Evolutionary conservation across 1,140 invertebrate species (phyloP), one percentile per base, ranked within the genome.

Genomic region (Macrobrachium nipponense): DNA sequence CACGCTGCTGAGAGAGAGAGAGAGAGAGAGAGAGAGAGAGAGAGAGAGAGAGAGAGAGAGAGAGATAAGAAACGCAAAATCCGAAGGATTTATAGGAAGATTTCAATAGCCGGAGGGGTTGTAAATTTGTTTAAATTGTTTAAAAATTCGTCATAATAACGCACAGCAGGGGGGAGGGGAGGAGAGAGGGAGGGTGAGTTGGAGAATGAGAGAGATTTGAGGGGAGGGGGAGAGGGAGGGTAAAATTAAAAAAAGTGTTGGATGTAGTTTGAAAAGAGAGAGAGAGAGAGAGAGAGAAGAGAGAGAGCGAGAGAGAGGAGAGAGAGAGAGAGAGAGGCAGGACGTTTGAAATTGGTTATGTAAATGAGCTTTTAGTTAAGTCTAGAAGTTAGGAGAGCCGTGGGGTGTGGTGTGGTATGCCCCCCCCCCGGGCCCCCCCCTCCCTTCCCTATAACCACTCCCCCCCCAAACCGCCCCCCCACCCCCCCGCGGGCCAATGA

Each of bases 241-340:
- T 14, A 43, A n/a, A 36, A 76, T 43, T 12, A 58, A 76, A 23
- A 76, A 76, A 44, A 43, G 14, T 6, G 23, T n/a, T 20, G 17
- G n/a, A 51, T 11, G 51, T 20, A 20, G n/a, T 11, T 58, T 17
- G 17, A n/a, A 77, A 78, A 59, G n/a, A 44, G 11, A 51, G 14
- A 78, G n/a, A 20, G 60, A 12, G 44, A 23, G 4, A 27, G 58
- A 36, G 51, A 18, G 73, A 43, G n/a, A 51, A 51, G 43, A 10
- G 23, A 36, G 70, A 51, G 36, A n/a, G n/a, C 6, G 36, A n/a
- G 43, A 51, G 51, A 51, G 73, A 44, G 73, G 73, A 51, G 51
- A 76, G 73, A 44, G n/a, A 76, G 20, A 76, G 43, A 44, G 44
- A 76, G 73, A 51, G 73, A 20, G 44, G 44, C 27, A 76, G 73